phyloP scores from a whole-genome alignment of 2,888 invertebrate genomes.

The Acrobasis consociella region DNA sequence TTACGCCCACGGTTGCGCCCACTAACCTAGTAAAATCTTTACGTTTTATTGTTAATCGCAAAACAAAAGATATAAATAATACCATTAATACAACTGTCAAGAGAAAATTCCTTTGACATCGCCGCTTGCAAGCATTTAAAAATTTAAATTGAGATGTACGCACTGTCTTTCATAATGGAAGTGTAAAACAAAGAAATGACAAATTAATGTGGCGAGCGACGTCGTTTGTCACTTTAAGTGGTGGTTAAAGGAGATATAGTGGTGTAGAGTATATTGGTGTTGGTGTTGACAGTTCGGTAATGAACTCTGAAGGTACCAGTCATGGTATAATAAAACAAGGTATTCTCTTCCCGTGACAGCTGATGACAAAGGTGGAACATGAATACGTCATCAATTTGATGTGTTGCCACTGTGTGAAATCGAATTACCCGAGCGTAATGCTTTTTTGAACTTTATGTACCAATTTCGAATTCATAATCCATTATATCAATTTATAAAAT shows the following conservation, averaged over 20 bases:
- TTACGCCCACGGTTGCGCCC: too few species aligned
- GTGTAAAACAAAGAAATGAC: constrained; percentile 36
- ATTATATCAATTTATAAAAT: too few species aligned
- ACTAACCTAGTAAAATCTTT: too few species aligned
- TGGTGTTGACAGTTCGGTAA: background rate
- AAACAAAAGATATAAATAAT: background rate
- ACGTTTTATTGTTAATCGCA: constrained; percentile 19
- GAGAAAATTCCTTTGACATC: constrained; percentile 23
- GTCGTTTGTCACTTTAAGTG: constrained; percentile 51
- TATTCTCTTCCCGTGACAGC: too few species aligned
- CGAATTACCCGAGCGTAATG: too few species aligned
- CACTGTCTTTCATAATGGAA: constrained; percentile 36
- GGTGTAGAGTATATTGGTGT: background rate
- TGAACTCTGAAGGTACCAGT: background rate
- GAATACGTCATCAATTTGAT: too few species aligned
- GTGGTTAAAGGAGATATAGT: constrained; percentile 17
- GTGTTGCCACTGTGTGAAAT: too few species aligned
- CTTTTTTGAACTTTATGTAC: too few species aligned
- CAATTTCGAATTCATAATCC: too few species aligned
- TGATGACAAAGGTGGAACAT: too few species aligned
- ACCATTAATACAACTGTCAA: background rate
- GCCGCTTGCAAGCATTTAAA: constrained; percentile 28
- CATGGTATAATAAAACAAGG: too few species aligned
- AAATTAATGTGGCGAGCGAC: constrained; percentile 39
- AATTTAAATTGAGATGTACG: constrained; percentile 42